Percentiles rank a stretch among this genome's conserved stretches.
Conservation (phyloP, 2,113 vertebrate species). For the Otis tarda region DNA sequence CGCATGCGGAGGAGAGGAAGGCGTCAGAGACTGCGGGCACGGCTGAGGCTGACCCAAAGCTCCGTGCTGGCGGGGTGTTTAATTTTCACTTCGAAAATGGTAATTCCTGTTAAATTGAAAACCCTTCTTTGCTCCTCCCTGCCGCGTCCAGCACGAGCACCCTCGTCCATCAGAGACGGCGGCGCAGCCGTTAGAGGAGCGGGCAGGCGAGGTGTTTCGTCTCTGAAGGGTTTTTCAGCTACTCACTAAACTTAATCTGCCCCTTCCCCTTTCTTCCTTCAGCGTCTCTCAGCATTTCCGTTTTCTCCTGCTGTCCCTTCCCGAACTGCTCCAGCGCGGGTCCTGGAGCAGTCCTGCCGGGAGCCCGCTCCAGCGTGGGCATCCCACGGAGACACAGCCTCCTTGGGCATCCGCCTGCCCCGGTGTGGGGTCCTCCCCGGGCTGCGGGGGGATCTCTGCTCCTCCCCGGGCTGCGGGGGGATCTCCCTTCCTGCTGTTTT, state of each 20-base stretch:
- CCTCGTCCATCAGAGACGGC: not conserved
- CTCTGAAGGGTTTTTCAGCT: not conserved
- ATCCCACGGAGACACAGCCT: no score
- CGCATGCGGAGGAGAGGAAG: not conserved
- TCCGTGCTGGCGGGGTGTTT: not conserved
- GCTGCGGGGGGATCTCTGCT: no score
- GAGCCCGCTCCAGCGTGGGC: no score
- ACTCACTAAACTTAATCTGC: not conserved
- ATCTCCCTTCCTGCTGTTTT: no score
- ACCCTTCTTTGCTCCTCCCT: not conserved
- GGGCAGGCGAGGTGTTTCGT: not conserved
- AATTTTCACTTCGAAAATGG: not conserved
- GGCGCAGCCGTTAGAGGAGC: not conserved
- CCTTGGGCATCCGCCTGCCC: no score
- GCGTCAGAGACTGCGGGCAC: fast-evolving
- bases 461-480: no score
- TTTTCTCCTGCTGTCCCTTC: not conserved
- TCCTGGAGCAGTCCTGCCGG: no score
- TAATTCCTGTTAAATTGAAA: not conserved
- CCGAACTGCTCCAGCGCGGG: no score
- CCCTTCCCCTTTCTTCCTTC: not conserved
- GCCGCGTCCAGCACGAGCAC: not conserved
- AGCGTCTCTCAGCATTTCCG: not conserved
- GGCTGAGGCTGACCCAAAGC: not conserved
- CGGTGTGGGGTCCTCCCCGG: no score